Conservation (phyloP, 2,888 invertebrate species). For the Cordylochernes scorpioides region DNA sequence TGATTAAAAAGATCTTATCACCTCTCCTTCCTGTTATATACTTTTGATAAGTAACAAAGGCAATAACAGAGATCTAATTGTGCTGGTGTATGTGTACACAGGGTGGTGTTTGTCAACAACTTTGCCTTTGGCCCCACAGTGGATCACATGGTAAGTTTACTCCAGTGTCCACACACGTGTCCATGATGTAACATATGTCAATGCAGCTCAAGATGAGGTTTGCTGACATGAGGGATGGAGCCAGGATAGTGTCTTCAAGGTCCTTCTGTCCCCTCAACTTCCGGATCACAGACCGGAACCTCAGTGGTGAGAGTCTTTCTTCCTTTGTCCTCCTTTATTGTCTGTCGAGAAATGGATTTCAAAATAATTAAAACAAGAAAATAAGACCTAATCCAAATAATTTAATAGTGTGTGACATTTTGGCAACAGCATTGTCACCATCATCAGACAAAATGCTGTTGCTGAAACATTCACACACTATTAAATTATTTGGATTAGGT, state of each 20-base stretch:
- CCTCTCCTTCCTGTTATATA: too few species aligned
- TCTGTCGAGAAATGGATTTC: not conserved
- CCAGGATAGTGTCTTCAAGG: conserved; percentile 89
- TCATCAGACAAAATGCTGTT: too few species aligned
- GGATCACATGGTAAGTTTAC: conserved; percentile 37
- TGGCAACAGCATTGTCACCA: too few species aligned
- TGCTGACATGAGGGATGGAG: conserved; percentile 79
- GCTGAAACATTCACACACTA: too few species aligned
- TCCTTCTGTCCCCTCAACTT: conserved; percentile 97
- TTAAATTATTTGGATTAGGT: too few species aligned
- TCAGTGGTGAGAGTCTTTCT: conserved; percentile 37
- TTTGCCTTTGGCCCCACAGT: conserved; percentile 95
- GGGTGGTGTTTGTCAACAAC: conserved; percentile 92
- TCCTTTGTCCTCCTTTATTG: not conserved
- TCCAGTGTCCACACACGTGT: not conserved
- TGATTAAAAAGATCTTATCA: not conserved
- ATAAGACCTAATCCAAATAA: too few species aligned
- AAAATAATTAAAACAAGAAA: too few species aligned
- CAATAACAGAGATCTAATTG: too few species aligned
- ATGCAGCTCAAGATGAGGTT: conserved; percentile 69
- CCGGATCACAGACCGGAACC: conserved; percentile 84
- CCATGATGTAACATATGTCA: not conserved
- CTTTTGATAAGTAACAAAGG: too few species aligned
- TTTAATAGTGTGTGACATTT: too few species aligned
- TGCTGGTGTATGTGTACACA: conserved; percentile 15